These are phyloP conservation scores for Caenorhabditis doughertyi DNA, from an alignment of 2,888 invertebrate genomes.

Conservation along the genomic window DNA sequence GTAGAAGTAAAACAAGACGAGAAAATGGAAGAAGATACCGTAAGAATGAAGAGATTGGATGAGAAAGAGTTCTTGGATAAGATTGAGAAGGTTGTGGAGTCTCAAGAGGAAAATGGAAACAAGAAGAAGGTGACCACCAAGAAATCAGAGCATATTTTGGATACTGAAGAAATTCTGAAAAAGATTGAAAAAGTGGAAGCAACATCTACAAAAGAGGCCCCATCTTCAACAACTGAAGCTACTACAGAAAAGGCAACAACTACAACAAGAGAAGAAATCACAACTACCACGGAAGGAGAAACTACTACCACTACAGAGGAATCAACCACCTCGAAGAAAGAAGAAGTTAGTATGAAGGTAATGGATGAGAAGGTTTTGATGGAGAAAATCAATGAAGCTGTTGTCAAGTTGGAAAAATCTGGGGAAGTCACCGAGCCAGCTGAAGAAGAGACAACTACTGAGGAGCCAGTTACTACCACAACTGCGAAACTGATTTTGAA, in stretches of 20 bases:
- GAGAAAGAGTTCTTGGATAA: conserved; percentile 61
- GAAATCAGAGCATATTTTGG: conserved; percentile 41
- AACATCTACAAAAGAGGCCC: conserved; percentile 11
- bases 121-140: conserved; percentile 22
- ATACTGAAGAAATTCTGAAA: conserved; percentile 53
- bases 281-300: conserved; percentile 19
- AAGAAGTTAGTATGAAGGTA: conserved; percentile 47
- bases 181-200: conserved; percentile 48
- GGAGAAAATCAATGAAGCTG: conserved; percentile 54
- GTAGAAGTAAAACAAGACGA: conserved; percentile 52
- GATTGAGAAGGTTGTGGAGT: conserved; percentile 54
- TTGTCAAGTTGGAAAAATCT: conserved; percentile 25
- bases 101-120: conserved; percentile 18
- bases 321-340: conserved; percentile 18
- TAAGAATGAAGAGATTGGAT: conserved; percentile 48
- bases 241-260: conserved; percentile 35
- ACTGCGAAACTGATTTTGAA: conserved; percentile 57
- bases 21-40: conserved; percentile 30
- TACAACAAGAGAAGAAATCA: conserved; percentile 24
- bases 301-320: conserved; percentile 23
- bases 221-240: background rate
- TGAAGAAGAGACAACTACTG: conserved; percentile 34
- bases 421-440: conserved; percentile 13
- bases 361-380: conserved; percentile 55
- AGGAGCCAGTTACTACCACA: conserved; percentile 40